Evolutionary conservation across 2,113 vertebrate genomes (phyloP), one percentile per base, ranked within the genome.

Genomic region (Engystomops pustulosus): DNA sequence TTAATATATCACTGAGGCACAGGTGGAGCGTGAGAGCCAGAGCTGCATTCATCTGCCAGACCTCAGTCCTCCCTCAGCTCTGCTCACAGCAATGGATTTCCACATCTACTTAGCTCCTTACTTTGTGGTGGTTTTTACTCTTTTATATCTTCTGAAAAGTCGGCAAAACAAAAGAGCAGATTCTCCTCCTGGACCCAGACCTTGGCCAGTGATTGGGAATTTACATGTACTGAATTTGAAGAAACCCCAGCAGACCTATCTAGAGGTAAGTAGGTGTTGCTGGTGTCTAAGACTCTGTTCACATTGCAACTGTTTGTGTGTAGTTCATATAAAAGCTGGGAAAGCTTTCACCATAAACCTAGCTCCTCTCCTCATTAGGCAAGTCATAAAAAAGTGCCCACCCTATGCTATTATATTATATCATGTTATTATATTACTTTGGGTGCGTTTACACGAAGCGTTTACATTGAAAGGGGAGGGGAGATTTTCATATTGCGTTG

Each of bases 141-240:
- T 65, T 65, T 65, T 65, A 65, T 65, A 65, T 65, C 27, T 65
- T 65, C 15, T 65, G 15, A 65, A 65, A 3, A 65, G 30, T 32
- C 18, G 60, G 60, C 12, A 65, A 17, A 65, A 15, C 1, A 65
- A 65, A 4, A 6, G 27, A 7, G 60, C 12, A 32, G 15, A 65
- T 65, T 65, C 18, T 18, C 60, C 60, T 65, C 60, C 60, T 32
- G 60, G 60, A 65, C 60, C 60, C 27, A 65, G 60, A 65, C 1
- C 0, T 32, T 65, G 60, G 60, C 60, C 60, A 0, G 3, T 65
- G 12, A 65, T 65, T 32, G 60, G 60, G 27, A 65, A 65, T 32
- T 32, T 65, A 7, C 60, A 65, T 65, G 17, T 65, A 17, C 27
- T 65, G 14, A 18, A 65, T 65, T 32, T 65, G 7, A 65, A 65